A percentile compares a stretch with the other conserved stretches of the same genome.
phyloP scores from a whole-genome alignment of 2,113 vertebrate species.

The Notechis scutatus region DNA sequence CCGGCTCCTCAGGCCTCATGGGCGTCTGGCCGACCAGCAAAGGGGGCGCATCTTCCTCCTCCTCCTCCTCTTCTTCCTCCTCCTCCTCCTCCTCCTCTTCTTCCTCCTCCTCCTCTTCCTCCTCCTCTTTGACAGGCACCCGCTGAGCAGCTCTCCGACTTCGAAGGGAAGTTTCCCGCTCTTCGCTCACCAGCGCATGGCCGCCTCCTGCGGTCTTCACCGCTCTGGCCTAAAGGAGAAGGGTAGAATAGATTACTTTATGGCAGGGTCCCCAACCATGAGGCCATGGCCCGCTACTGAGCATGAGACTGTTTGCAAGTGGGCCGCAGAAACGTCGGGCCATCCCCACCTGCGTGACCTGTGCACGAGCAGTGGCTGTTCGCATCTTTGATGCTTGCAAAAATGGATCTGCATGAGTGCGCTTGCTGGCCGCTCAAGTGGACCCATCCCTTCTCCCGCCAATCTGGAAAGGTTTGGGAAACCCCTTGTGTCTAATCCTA shows the following conservation, averaged over 20 bases:
- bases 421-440: too few relatives aligned
- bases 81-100: constrained; percentile 49
- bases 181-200: constrained; percentile 55
- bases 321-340: too few relatives aligned
- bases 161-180: constrained; percentile 59
- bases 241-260: background rate
- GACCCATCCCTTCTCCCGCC: too few relatives aligned
- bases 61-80: constrained; percentile 48
- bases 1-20: background rate
- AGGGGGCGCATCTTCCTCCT: constrained; percentile 47
- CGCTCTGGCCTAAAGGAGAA: constrained; percentile 57
- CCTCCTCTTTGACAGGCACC: constrained; percentile 33
- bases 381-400: too few relatives aligned
- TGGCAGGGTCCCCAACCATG: too few relatives aligned
- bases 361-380: too few relatives aligned
- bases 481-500: too few relatives aligned
- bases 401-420: too few relatives aligned
- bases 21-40: background rate
- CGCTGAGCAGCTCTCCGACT: constrained; percentile 39
- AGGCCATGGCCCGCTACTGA: too few relatives aligned
- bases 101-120: constrained; percentile 54
- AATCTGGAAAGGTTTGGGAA: too few relatives aligned
- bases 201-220: constrained; percentile 53
- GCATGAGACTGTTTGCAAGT: too few relatives aligned
- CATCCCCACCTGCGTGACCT: too few relatives aligned